These are phyloP conservation scores for Zoanthus gigantus DNA, from an alignment of 92 coral and sea anemone species.

Conservation along the genomic window DNA sequence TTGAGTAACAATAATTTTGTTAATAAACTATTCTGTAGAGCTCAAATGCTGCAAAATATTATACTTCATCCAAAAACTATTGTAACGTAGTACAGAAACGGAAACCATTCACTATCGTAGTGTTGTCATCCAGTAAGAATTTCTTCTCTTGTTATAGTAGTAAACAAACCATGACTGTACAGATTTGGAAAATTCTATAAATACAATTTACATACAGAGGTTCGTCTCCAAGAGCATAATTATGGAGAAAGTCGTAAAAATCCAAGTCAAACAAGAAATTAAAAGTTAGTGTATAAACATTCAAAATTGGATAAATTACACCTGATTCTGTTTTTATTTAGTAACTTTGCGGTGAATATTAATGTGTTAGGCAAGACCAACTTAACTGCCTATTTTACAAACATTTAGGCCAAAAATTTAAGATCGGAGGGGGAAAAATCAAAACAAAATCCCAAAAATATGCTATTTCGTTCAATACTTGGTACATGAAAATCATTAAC, in stretches of 20 bases:
- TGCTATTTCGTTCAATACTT: no score
- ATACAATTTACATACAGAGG: conserved; percentile 25
- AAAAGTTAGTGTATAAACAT: neutral
- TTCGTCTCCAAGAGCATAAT: neutral
- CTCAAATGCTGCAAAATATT: neutral
- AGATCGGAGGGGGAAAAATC: no score
- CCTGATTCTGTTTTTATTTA: neutral
- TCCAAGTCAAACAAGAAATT: neutral
- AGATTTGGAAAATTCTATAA: conserved; percentile 5
- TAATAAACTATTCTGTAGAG: neutral
- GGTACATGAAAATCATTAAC: no score
- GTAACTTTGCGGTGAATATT: neutral
- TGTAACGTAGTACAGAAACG: neutral
- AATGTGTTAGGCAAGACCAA: no score
- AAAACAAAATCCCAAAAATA: no score
- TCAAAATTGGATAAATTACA: neutral
- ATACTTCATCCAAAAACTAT: neutral
- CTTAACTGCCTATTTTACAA: no score
- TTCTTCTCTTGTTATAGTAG: neutral
- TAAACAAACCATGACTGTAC: conserved; percentile 1
- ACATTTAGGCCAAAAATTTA: no score
- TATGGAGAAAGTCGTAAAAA: conserved; percentile 17
- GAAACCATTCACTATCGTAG: neutral
- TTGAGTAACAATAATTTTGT: no score
- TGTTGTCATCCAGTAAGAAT: neutral